Percentiles rank a stretch among this genome's conserved stretches.
phyloP scores from a whole-genome alignment of 2,797 vertebrate genomes.

The Cetoscarus ocellatus region DNA sequence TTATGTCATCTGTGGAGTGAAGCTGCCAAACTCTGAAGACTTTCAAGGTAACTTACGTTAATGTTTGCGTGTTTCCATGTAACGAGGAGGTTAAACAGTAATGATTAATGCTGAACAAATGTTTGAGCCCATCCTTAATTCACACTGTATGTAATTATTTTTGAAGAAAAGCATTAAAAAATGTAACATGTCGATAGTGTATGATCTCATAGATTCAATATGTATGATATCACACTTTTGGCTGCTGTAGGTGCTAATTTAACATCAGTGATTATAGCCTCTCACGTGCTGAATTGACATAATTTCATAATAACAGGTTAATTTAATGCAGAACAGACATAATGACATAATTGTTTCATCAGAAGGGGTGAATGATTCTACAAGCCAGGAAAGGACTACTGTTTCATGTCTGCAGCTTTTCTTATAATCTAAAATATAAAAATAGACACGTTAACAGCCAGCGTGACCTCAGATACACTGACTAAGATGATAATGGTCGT shows the following conservation, averaged over 20 bases:
- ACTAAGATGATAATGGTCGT: conserved; percentile 1
- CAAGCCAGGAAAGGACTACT: not conserved
- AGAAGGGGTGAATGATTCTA: conserved; percentile 16
- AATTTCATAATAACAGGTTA: conserved; percentile 20
- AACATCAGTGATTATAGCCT: conserved; percentile 8
- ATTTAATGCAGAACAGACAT: conserved; percentile 36
- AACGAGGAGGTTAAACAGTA: conserved; percentile 20
- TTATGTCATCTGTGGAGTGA: conserved; percentile 98
- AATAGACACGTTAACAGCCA: not conserved
- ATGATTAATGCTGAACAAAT: conserved; percentile 26
- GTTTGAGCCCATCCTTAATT: conserved; percentile 31
- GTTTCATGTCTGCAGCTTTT: not conserved
- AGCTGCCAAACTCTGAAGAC: conserved; percentile 98
- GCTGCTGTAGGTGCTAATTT: conserved; percentile 20
- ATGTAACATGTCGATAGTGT: conserved; percentile 5
- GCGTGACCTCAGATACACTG: not conserved
- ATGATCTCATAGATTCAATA: conserved; percentile 33
- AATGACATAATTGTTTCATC: conserved; percentile 46
- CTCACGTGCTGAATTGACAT: conserved; percentile 2
- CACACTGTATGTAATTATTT: conserved; percentile 20
- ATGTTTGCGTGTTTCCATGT: conserved; percentile 34
- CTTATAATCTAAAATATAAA: not conserved
- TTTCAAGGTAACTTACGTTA: conserved; percentile 93
- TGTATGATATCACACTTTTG: conserved; percentile 41
- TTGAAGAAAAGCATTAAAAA: conserved; percentile 13